Base-by-base conservation (phyloP, 2,797 vertebrate species). In the Chlorospingus semifuscus region DNA sequence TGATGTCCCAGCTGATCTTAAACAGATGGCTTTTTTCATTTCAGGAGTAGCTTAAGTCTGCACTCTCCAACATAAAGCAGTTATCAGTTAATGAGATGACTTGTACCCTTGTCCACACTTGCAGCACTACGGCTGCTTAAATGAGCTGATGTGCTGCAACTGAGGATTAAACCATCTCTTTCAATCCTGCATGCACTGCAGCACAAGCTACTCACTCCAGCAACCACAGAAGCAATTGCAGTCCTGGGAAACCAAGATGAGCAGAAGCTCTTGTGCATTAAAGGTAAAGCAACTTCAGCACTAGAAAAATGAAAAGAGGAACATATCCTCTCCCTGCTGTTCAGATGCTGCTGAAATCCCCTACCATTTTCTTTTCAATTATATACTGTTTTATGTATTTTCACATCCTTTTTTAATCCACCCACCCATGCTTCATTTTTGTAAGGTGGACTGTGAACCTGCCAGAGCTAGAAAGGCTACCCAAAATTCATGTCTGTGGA, bases 41-140 rank as follows among this genome's bases (percentile, higher is more conserved):
- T 87, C 78, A 87, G 82, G 50, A 83, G 79, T 66, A 95, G 82
- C 77, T 92, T 91, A 89, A 92, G 89, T 78, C 76, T 96, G 66
- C 55, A 63, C 44, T 83, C 82, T 86, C 41, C 59, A 84, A 63
- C 61, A 83, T 11, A 87, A 42, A 94, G 79, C 87, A 95, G 82
- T 96, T 96, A 97, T 96, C 95, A 96, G 87, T 94, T 96, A 96
- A 93, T 95, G 94, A 95, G 92, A 91, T 78, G 69, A 83, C 92
- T 95, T 85, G 93, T 90, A 94, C 76, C 79, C 84, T 93, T 96
- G 89, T 92, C 87, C 94, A 93, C 79, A 88, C 91, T 91, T 95
- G 84, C 95, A 97, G 93, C 91, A 69, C 87, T 65, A 60, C 0
- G 0, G 29, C 52, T 91, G 70, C 72, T 86, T 95, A 93, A 96